phyloP scores from a whole-genome alignment of 2,888 invertebrate species.

The Drosophila buzzatii region DNA sequence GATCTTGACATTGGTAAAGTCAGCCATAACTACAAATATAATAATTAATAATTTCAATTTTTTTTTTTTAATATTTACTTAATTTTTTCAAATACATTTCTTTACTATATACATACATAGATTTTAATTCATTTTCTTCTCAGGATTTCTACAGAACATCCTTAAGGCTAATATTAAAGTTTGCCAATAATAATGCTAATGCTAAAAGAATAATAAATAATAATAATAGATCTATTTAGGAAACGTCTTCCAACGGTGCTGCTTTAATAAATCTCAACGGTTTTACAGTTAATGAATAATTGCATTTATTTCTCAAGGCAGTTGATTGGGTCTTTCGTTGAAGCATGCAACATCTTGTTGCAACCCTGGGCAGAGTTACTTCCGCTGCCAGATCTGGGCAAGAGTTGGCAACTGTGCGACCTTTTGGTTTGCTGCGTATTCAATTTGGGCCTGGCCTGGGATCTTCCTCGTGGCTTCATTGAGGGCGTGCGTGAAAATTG shows the following conservation, averaged over 20 bases:
- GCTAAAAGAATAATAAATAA: not conserved
- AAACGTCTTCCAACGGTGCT: not conserved
- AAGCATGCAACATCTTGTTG: slow-evolving; percentile 20
- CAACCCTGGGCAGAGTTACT: slow-evolving; percentile 42
- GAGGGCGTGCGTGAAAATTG: slow-evolving; percentile 82
- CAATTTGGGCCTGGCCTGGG: slow-evolving; percentile 47
- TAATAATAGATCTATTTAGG: not conserved
- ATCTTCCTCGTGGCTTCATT: slow-evolving; percentile 31
- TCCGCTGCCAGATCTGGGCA: slow-evolving; percentile 33
- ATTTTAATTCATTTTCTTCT: not conserved
- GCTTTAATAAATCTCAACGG: not conserved
- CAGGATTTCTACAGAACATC: not conserved
- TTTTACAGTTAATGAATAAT: slow-evolving; percentile 46
- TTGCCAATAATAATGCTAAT: not conserved
- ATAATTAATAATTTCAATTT: too few relatives aligned
- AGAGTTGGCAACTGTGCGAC: slow-evolving; percentile 36
- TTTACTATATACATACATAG: too few relatives aligned
- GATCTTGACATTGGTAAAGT: too few relatives aligned
- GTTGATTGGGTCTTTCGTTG: slow-evolving; percentile 16
- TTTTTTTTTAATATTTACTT: too few relatives aligned
- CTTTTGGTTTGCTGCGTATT: slow-evolving; percentile 57
- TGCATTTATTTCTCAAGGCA: slow-evolving; percentile 34
- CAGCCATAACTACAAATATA: too few relatives aligned
- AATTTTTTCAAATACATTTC: too few relatives aligned
- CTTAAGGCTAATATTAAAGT: too few relatives aligned